These are phyloP conservation scores for Dendrolimus punctatus DNA, from an alignment of 1,140 invertebrate genomes.

Conservation along the genomic window DNA sequence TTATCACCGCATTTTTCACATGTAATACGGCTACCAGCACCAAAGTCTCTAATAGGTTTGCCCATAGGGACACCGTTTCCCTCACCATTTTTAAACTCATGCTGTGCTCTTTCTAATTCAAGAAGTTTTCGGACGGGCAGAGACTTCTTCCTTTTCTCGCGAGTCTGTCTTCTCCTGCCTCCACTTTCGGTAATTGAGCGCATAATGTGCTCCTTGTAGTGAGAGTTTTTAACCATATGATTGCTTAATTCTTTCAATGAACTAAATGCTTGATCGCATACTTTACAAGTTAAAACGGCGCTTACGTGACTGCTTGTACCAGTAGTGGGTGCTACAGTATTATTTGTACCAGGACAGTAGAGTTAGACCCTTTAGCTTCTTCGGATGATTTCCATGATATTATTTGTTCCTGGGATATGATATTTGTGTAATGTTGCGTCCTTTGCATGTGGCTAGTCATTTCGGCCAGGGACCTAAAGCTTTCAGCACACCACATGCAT, in stretches of 20 bases:
- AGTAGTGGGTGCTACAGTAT: slow-evolving; percentile 69
- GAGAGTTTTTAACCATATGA: slow-evolving; percentile 98
- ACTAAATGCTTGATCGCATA: slow-evolving; percentile 96
- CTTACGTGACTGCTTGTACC: slow-evolving; percentile 91
- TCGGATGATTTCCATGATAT: slow-evolving; percentile 96
- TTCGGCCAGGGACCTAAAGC: slow-evolving; percentile 95
- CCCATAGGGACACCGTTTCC: slow-evolving; percentile 67
- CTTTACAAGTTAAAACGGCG: slow-evolving; percentile 96
- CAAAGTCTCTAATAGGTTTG: slow-evolving; percentile 75
- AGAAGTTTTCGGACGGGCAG: slow-evolving; percentile 92
- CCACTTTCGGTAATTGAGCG: slow-evolving; percentile 90
- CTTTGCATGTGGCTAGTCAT: slow-evolving; percentile 99
- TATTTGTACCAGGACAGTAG: slow-evolving; percentile 69
- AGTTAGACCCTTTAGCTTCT: slow-evolving; percentile 76
- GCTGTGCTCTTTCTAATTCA: slow-evolving; percentile 90
- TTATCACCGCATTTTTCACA: slow-evolving; percentile 97
- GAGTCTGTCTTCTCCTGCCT: slow-evolving; percentile 84
- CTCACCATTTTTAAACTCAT: slow-evolving; percentile 89
- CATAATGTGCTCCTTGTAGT: slow-evolving; percentile 97
- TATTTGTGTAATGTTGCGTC: slow-evolving; percentile 98
- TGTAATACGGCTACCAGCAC: slow-evolving; percentile 84
- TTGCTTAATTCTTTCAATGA: slow-evolving; percentile 96
- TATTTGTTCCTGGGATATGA: slow-evolving; percentile 96
- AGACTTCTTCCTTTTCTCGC: slow-evolving; percentile 94
- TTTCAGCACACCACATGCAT: slow-evolving; percentile 99